phyloP scores from a whole-genome alignment of 2,888 invertebrate species.

The Lasioglossum pauxillum region DNA sequence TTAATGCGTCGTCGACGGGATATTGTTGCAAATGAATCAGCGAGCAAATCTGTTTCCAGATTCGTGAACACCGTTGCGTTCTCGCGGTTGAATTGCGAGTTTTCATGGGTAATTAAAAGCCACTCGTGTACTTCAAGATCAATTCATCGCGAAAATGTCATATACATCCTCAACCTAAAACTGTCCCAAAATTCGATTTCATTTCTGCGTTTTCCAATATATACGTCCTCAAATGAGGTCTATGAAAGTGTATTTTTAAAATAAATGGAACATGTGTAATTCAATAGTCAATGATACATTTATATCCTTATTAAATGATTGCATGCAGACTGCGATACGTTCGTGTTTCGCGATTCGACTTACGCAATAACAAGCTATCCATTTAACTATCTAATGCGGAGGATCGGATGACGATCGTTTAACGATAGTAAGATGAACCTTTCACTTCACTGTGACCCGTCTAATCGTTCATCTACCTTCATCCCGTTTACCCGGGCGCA shows the following conservation, averaged over 20 bases:
- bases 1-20: constrained; percentile 31
- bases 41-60: constrained; percentile 17
- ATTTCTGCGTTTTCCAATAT: background rate
- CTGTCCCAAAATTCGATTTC: background rate
- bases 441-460: constrained; percentile 14
- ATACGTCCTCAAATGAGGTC: background rate
- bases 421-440: constrained; percentile 27
- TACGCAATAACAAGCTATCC: constrained; percentile 25
- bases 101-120: constrained; percentile 13
- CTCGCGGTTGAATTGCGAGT: constrained; percentile 4
- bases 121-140: background rate
- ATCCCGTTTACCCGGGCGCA: constrained; percentile 1
- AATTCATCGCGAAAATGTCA: constrained; percentile 22
- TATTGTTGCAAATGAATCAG: constrained; percentile 17
- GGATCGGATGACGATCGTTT: constrained; percentile 43
- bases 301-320: background rate
- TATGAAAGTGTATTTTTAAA: background rate
- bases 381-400: constrained; percentile 38
- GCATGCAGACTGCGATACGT: constrained; percentile 38
- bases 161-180: background rate
- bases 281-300: background rate
- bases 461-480: constrained; percentile 6
- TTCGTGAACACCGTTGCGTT: background rate
- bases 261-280: background rate
- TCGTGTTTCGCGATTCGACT: constrained; percentile 48